Percentiles rank a stretch among this genome's conserved stretches.
Conservation (phyloP, 1,140 invertebrate species). For the Listronotus oregonensis region DNA sequence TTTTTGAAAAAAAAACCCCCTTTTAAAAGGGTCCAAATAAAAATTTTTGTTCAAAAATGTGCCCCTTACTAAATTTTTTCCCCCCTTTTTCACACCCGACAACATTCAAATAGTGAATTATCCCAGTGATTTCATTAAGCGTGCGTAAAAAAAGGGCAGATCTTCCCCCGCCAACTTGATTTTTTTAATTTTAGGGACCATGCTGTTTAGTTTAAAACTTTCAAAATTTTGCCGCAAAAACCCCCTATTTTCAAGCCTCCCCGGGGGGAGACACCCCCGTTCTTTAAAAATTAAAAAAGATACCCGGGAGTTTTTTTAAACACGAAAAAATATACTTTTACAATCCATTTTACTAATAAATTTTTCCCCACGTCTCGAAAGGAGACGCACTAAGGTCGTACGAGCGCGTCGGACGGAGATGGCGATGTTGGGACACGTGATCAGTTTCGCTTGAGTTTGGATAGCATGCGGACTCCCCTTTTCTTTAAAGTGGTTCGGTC, state of each 20-base stretch:
- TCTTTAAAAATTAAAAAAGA: too few relatives aligned
- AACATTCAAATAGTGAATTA: not conserved
- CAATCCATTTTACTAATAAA: slow-evolving; percentile 13
- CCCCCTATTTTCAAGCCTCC: not conserved
- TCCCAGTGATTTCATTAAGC: not conserved
- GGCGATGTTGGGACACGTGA: slow-evolving; percentile 43
- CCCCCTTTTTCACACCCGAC: not conserved
- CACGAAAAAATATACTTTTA: not conserved
- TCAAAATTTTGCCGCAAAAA: slow-evolving; percentile 4
- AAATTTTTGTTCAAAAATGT: too few relatives aligned
- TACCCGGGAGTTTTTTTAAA: not conserved
- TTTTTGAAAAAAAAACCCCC: too few relatives aligned
- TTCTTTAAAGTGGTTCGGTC: slow-evolving; percentile 52
- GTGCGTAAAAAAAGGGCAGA: not conserved
- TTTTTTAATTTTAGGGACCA: slow-evolving; percentile 1
- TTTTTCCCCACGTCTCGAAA: slow-evolving; percentile 41
- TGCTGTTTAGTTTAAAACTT: slow-evolving; percentile 2
- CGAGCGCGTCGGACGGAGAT: slow-evolving; percentile 20
- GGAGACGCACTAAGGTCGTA: slow-evolving; percentile 33
- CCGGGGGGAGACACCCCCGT: too few relatives aligned
- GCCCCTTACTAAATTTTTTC: too few relatives aligned
- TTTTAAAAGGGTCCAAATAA: too few relatives aligned
- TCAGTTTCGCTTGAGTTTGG: slow-evolving; percentile 48
- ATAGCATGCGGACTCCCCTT: slow-evolving; percentile 51
- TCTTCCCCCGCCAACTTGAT: slow-evolving; percentile 5